A percentile compares a stretch with the other conserved stretches of the same genome.
phyloP scores from a whole-genome alignment of 2,888 invertebrate species.

The Suillia variegata region DNA sequence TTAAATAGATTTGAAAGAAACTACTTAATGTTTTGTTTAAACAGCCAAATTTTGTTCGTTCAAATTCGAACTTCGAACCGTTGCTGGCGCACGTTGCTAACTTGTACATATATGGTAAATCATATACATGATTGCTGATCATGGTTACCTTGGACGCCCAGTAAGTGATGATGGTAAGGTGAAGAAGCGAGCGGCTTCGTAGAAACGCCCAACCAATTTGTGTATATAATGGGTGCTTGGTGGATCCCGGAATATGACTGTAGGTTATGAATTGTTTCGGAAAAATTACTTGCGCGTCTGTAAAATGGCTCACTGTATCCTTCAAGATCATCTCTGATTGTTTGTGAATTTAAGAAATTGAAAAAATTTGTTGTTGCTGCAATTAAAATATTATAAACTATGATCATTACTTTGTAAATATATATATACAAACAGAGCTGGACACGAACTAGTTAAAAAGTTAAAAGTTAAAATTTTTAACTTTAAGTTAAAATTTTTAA shows the following conservation, averaged over 20 bases:
- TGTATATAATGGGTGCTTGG: conserved; percentile 36
- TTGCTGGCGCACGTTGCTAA: too few relatives aligned
- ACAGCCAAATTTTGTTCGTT: too few relatives aligned
- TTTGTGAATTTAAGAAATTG: conserved; percentile 34
- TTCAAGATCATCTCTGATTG: conserved; percentile 18
- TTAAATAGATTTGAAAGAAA: too few relatives aligned
- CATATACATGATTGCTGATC: too few relatives aligned
- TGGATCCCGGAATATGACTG: conserved; percentile 29
- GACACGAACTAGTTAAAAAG: too few relatives aligned
- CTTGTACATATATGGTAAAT: too few relatives aligned
- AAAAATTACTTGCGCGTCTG: conserved; percentile 6
- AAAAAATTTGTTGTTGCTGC: conserved; percentile 36
- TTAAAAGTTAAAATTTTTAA: too few relatives aligned
- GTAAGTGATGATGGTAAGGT: conserved; percentile 52
- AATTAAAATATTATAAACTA: conserved; percentile 17
- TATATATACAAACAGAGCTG: too few relatives aligned
- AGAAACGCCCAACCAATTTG: conserved; percentile 49
- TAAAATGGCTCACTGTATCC: neutral
- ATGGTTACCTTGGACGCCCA: conserved; percentile 72
- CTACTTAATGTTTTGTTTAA: too few relatives aligned
- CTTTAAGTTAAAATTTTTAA: too few relatives aligned
- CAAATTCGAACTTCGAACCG: too few relatives aligned
- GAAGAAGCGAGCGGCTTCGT: conserved; percentile 60
- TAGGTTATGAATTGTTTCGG: conserved; percentile 6
- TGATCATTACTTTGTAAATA: too few relatives aligned